Conservation (phyloP, 2,888 invertebrate genomes). For the Tuta absoluta region DNA sequence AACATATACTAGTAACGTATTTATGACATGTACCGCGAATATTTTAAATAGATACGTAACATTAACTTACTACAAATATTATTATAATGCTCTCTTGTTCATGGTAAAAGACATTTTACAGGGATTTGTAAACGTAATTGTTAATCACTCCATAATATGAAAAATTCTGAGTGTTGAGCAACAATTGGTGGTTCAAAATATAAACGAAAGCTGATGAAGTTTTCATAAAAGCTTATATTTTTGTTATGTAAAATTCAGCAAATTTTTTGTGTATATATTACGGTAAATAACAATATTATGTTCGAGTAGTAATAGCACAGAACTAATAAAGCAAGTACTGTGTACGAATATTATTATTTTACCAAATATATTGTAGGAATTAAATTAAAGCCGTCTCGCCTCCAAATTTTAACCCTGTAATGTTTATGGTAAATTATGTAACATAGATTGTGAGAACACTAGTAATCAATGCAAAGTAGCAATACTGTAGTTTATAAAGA, state of each 20-base stretch:
- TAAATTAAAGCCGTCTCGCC: background rate
- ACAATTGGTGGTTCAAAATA: background rate
- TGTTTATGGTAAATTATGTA: background rate
- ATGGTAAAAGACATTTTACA: conserved; percentile 68
- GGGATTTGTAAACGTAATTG: conserved; percentile 49
- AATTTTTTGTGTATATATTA: background rate
- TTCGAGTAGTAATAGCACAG: background rate
- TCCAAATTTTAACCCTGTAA: background rate
- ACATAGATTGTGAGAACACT: background rate
- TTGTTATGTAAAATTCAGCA: background rate
- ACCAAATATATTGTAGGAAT: background rate
- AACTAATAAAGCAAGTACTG: background rate
- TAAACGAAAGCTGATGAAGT: background rate
- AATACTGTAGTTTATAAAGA: conserved; percentile 39
- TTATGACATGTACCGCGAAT: background rate
- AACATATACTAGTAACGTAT: background rate
- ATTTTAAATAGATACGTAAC: background rate
- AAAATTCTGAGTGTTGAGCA: background rate
- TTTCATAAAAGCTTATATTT: background rate
- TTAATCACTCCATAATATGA: conserved; percentile 4
- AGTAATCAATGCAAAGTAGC: conserved; percentile 28
- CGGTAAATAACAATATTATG: background rate
- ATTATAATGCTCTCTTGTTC: conserved; percentile 52
- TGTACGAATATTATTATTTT: background rate
- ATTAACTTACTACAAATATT: background rate